These are phyloP conservation scores for Catharus fuscescens DNA, from an alignment of 2,113 vertebrate genomes.

Conservation along the genomic window DNA sequence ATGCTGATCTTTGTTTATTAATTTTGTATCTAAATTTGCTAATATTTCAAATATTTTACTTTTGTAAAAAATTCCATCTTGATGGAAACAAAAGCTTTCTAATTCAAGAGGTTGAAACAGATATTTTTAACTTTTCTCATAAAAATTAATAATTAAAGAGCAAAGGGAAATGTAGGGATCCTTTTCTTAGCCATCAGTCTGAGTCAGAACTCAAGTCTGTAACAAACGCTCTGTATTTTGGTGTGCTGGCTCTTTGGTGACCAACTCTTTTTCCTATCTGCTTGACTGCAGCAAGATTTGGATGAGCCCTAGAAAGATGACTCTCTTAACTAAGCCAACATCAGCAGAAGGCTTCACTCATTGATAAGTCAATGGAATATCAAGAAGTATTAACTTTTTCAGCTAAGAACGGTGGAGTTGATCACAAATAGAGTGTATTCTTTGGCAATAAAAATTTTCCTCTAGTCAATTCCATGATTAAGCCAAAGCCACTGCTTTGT, in stretches of 20 bases:
- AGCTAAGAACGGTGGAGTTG: background rate
- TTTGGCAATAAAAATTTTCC: slow-evolving; percentile 28
- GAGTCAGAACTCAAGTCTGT: background rate
- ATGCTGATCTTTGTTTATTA: background rate
- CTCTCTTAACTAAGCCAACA: background rate
- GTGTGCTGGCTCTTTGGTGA: background rate
- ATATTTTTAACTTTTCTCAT: background rate
- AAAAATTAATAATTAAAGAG: background rate
- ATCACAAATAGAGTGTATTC: background rate
- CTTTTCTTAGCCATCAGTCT: background rate
- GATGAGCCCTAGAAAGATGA: background rate
- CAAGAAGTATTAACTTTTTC: background rate
- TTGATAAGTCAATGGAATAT: background rate
- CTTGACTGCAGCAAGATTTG: background rate
- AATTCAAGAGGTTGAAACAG: background rate
- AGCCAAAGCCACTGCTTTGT: slow-evolving; percentile 26
- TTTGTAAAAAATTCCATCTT: background rate
- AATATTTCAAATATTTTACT: background rate
- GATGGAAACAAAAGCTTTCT: background rate
- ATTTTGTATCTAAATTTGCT: background rate
- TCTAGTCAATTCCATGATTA: background rate
- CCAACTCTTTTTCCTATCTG: background rate
- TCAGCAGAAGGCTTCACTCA: background rate
- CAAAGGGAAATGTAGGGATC: background rate
- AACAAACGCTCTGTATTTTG: background rate